Evolutionary conservation across 2,888 invertebrate genomes (phyloP).

Genomic region (Limenitis camilla): DNA sequence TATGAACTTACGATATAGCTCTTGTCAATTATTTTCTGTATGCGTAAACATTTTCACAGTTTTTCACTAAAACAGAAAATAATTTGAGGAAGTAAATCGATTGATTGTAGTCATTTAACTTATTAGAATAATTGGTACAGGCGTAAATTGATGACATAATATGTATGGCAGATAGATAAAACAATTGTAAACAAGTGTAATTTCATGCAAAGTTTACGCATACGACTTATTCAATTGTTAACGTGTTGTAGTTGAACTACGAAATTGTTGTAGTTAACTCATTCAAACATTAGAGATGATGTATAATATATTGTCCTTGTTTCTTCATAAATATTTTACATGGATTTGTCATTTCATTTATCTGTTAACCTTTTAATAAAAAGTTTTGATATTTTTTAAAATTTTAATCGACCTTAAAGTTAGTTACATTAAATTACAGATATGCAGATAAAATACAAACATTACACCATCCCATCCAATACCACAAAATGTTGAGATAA

Average conservation of each 20-base stretch:
- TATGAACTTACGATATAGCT: slow-evolving; percentile 24
- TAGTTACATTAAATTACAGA: no score
- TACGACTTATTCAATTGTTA: slow-evolving; percentile 31
- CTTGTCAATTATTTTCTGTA: slow-evolving; percentile 53
- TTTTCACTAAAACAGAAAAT: no score
- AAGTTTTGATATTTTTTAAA: no score
- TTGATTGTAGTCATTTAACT: no score
- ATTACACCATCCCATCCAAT: no score
- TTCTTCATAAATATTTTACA: slow-evolving; percentile 75
- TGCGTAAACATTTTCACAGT: slow-evolving; percentile 37
- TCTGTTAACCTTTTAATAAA: not conserved
- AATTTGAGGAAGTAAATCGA: no score
- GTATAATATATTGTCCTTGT: slow-evolving; percentile 70
- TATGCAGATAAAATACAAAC: no score
- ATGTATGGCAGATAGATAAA: not conserved
- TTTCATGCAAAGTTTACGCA: slow-evolving; percentile 20
- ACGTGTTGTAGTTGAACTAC: slow-evolving; percentile 38
- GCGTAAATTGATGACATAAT: not conserved
- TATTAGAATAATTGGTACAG: no score
- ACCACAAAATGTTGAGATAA: no score
- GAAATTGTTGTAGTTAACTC: slow-evolving; percentile 66
- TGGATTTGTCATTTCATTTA: slow-evolving; percentile 32
- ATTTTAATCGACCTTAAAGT: no score
- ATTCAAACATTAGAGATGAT: slow-evolving; percentile 63
- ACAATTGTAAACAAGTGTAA: not conserved